Conservation (phyloP, 2,888 invertebrate species). For the Andrena minutula region DNA sequence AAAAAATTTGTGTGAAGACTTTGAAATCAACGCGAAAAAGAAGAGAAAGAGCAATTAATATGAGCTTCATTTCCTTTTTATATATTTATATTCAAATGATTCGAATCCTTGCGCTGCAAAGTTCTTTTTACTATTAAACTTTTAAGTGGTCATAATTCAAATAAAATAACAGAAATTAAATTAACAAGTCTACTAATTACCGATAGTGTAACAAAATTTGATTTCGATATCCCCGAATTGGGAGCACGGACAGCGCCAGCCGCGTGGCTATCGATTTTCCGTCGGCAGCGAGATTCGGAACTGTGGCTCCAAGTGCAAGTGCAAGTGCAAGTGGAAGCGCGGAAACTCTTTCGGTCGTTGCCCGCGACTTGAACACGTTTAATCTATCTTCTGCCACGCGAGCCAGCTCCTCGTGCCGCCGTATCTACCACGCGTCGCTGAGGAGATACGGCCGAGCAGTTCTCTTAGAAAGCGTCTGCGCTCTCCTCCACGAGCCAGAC, state of each 20-base stretch:
- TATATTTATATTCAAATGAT: background rate
- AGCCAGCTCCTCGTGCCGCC: constrained; percentile 49
- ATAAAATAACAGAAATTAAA: background rate
- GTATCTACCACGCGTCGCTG: constrained; percentile 52
- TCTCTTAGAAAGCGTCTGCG: constrained; percentile 25
- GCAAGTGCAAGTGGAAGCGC: constrained; percentile 62
- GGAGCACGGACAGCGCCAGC: constrained; percentile 1
- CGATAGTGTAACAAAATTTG: background rate
- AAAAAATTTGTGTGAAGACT: background rate
- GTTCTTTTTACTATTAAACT: no score
- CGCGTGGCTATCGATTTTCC: constrained; percentile 58
- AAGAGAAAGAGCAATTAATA: no score
- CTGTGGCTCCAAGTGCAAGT: constrained; percentile 54
- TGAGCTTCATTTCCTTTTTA: background rate
- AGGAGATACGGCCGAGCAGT: constrained; percentile 33
- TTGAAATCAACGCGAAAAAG: background rate
- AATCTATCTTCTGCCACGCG: constrained; percentile 66
- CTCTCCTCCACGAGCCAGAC: constrained; percentile 1
- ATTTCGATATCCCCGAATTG: background rate
- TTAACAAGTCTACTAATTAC: background rate
- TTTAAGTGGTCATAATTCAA: no score
- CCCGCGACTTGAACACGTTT: constrained; percentile 58
- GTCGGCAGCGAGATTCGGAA: constrained; percentile 25
- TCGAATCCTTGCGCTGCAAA: no score
- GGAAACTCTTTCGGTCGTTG: constrained; percentile 63